phyloP scores from a whole-genome alignment of 2,888 invertebrate genomes.

The Cenopis cana region DNA sequence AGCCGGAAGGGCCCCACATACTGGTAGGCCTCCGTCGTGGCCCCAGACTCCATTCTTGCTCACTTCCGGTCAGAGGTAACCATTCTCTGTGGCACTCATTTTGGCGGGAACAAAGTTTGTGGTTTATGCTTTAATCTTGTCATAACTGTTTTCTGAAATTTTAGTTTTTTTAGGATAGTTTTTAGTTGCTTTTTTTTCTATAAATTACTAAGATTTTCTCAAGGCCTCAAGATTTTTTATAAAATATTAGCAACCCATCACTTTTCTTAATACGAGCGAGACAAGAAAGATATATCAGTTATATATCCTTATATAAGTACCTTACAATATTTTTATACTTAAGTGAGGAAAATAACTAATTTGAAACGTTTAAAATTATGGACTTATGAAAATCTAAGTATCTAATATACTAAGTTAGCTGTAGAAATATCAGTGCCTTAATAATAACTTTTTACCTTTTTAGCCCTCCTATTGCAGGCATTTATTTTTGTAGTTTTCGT shows the following conservation, averaged over 20 bases:
- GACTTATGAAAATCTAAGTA: conserved; percentile 18
- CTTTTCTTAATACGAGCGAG: not conserved
- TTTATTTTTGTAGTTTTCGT: not conserved
- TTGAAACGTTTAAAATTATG: not conserved
- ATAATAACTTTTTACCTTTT: not conserved
- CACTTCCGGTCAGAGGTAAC: conserved; percentile 53
- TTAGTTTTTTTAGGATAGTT: not conserved
- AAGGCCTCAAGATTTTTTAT: not conserved
- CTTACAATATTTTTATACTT: no score
- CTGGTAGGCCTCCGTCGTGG: conserved; percentile 88
- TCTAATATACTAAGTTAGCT: not conserved
- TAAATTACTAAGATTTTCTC: conserved; percentile 16
- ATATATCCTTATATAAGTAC: no score
- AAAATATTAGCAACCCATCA: not conserved
- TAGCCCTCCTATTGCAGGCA: not conserved
- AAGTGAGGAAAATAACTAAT: not conserved
- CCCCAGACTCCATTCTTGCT: conserved; percentile 75
- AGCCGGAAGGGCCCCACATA: conserved; percentile 99
- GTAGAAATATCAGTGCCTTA: conserved; percentile 15
- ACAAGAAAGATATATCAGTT: not conserved
- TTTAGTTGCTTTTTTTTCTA: not conserved
- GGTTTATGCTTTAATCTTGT: conserved; percentile 49
- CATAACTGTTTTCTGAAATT: conserved; percentile 44
- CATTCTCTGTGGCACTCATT: conserved; percentile 29
- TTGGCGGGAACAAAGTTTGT: conserved; percentile 40